phyloP scores from a whole-genome alignment of 2,113 vertebrate genomes.

The Apaloderma vittatum region DNA sequence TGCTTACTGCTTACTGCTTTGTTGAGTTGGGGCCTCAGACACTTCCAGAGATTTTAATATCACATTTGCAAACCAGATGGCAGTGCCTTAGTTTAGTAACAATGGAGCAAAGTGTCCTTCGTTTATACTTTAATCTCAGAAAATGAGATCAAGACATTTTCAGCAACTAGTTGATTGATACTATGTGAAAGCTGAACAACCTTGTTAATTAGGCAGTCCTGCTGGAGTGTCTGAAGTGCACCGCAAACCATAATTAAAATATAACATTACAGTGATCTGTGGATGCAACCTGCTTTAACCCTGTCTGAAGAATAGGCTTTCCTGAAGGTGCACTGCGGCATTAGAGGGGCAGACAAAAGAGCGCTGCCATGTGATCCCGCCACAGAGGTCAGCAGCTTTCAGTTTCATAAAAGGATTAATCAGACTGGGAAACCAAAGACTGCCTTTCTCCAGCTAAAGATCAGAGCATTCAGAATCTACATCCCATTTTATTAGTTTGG shows the following conservation, averaged over 20 bases:
- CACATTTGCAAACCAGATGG: conserved; percentile 80
- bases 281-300: conserved; percentile 28
- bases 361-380: conserved; percentile 78
- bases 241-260: conserved; percentile 56
- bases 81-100: conserved; percentile 69
- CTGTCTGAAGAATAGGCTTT: conserved; percentile 19
- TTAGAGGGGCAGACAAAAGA: conserved; percentile 68
- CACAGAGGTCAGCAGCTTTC: conserved; percentile 81
- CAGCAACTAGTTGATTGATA: conserved; percentile 72
- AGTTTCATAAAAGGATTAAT: conserved; percentile 85
- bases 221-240: conserved; percentile 45
- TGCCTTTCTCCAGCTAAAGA: conserved; percentile 72
- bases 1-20: conserved; percentile 29
- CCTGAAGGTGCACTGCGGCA: conserved; percentile 44
- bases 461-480: conserved; percentile 68
- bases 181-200: conserved; percentile 74
- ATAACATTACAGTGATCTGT: conserved; percentile 30
- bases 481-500: conserved; percentile 37
- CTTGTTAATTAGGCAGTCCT: conserved; percentile 65
- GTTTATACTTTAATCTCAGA: conserved; percentile 73
- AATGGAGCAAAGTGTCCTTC: conserved; percentile 73
- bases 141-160: conserved; percentile 78
- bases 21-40: background rate
- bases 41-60: conserved; percentile 62
- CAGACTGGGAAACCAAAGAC: conserved; percentile 82